Base-by-base conservation (phyloP, 37 sponge, comb jelly and placozoan genomes). In the Beroe ovata region DNA sequence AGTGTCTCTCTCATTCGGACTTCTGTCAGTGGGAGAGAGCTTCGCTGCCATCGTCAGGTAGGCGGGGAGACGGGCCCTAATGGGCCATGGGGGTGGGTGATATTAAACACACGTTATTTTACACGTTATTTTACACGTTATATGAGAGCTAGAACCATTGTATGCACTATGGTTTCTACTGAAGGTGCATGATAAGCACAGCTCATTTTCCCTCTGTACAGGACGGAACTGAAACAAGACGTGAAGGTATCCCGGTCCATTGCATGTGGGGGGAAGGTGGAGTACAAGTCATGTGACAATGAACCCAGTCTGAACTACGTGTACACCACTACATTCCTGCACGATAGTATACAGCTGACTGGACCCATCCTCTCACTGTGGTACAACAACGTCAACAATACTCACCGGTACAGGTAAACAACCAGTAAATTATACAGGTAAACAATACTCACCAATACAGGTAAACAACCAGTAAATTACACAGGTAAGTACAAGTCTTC, bases 21-120 rank as follows among this genome's bases (percentile, higher is more conserved):
- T 4, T 1, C 54, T 77, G 1, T 39, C 84, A 8, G 84, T 77
- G 16, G 84, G 84, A 22, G 84, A 77, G 28, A 77, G 54, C 28
- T 77, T 77, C 84, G 28, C 84, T 77, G 54, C 54, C 28, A 39
- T 77, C 54, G 84, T 77, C 47, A 77, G 84, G 84, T 77, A 25
- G 33, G n/a, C n/a, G n/a, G n/a, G n/a, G n/a, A n/a, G n/a, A n/a
- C n/a, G n/a, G n/a, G n/a, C n/a, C n/a, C n/a, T n/a, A n/a, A n/a
- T n/a, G n/a, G n/a, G n/a, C n/a, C n/a, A n/a, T n/a, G n/a, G n/a
- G n/a, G n/a, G n/a, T n/a, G n/a, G n/a, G n/a, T n/a, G n/a, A n/a
- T n/a, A n/a, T n/a, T n/a, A n/a, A n/a, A n/a, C n/a, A n/a, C n/a
- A n/a, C n/a, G n/a, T n/a, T n/a, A n/a, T n/a, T n/a, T n/a, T n/a